These are phyloP conservation scores for Phocides pigmalion DNA, from an alignment of 1,140 invertebrate genomes.

Conservation along the genomic window DNA sequence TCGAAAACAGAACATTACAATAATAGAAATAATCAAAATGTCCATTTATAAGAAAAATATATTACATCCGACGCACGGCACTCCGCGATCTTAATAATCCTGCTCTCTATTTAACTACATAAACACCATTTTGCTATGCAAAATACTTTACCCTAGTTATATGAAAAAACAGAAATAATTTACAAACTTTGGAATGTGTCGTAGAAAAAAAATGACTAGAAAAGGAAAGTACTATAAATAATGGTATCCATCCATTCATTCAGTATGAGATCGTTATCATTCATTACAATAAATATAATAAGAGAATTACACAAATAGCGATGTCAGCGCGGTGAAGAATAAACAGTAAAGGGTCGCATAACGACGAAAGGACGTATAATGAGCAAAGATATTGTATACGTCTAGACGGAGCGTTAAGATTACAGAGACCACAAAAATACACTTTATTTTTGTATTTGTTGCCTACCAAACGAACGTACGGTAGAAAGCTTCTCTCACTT, in stretches of 20 bases:
- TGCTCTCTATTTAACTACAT: conserved; percentile 62
- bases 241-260: conserved; percentile 45
- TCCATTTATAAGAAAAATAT: conserved; percentile 58
- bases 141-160: conserved; percentile 75
- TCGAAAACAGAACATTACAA: conserved; percentile 63
- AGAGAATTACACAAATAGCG: conserved; percentile 47
- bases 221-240: conserved; percentile 59
- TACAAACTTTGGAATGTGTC: conserved; percentile 78
- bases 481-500: too few species aligned
- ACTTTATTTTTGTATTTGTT: background rate
- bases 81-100: conserved; percentile 47
- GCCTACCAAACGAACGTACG: background rate
- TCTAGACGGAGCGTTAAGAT: background rate
- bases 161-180: conserved; percentile 63
- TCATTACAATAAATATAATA: conserved; percentile 47
- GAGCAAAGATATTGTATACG: too few species aligned
- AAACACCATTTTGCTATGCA: conserved; percentile 81
- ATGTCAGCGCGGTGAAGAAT: conserved; percentile 36
- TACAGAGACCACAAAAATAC: background rate
- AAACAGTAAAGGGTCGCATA: conserved; percentile 9
- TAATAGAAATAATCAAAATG: conserved; percentile 38
- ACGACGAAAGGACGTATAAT: conserved; percentile 40
- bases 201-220: conserved; percentile 77
- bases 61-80: conserved; percentile 55
- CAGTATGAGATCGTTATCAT: conserved; percentile 57